phyloP scores from a whole-genome alignment of 2,797 vertebrate genomes.

The Gouania willdenowi region DNA sequence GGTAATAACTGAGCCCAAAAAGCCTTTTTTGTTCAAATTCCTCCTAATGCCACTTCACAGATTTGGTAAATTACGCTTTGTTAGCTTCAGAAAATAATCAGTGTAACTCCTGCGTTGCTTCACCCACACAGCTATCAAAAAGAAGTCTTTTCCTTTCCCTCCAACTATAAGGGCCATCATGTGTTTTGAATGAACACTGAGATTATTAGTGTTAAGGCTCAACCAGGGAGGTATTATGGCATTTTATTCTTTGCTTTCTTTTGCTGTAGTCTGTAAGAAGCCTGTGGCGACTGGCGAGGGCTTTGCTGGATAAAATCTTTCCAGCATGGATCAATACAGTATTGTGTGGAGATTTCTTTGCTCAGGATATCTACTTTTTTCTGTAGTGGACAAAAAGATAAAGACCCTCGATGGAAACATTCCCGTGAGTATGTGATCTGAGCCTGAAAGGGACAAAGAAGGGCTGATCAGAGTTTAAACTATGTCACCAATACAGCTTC shows the following conservation, averaged over 20 bases:
- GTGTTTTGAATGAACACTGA: slow-evolving; percentile 14
- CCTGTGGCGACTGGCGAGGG: slow-evolving; percentile 13
- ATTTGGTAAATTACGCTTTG: slow-evolving; percentile 25
- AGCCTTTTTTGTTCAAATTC: slow-evolving; percentile 29
- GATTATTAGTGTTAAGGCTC: slow-evolving; percentile 9
- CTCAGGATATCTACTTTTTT: slow-evolving; percentile 15
- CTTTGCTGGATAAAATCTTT: slow-evolving; percentile 28
- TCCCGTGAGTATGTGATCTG: slow-evolving; percentile 16
- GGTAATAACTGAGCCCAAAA: slow-evolving; percentile 42
- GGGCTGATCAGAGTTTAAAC: too few species aligned
- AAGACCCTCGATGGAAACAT: slow-evolving; percentile 1
- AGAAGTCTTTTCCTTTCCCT: slow-evolving; percentile 7
- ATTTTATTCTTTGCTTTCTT: slow-evolving; percentile 1
- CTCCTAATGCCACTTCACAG: slow-evolving; percentile 35
- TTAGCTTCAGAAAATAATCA: slow-evolving; percentile 33
- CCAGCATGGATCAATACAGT: slow-evolving; percentile 28
- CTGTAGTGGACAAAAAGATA: background rate
- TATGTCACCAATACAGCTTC: too few species aligned
- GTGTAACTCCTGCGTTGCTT: slow-evolving; percentile 20
- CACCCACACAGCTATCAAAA: slow-evolving; percentile 30
- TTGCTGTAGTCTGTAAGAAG: slow-evolving; percentile 1
- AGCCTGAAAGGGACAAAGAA: too few species aligned
- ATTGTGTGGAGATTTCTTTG: slow-evolving; percentile 35
- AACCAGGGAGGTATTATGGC: slow-evolving; percentile 1
- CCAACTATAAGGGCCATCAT: slow-evolving; percentile 13